These are phyloP conservation scores for Passer montanus DNA, from an alignment of 2,113 vertebrate genomes.

Conservation along the genomic window DNA sequence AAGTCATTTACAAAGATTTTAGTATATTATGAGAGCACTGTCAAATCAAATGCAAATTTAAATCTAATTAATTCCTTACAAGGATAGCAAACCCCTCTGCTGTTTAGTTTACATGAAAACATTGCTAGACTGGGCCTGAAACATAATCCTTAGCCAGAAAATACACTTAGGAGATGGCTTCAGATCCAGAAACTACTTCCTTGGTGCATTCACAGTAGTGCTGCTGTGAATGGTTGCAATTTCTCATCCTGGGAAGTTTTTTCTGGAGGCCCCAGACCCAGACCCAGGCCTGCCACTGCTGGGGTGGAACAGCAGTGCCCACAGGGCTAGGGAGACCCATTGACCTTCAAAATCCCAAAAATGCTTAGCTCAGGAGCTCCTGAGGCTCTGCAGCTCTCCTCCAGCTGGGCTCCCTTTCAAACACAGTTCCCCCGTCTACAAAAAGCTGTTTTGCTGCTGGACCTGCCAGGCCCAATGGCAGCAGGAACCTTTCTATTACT, in stretches of 20 bases:
- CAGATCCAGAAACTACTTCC: background rate
- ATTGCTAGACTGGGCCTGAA: background rate
- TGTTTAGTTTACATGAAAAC: background rate
- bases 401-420: background rate
- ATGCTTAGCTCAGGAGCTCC: background rate
- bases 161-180: background rate
- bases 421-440: too few species aligned
- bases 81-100: background rate
- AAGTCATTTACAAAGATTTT: background rate
- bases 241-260: background rate
- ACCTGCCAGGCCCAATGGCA: accelerated
- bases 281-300: background rate
- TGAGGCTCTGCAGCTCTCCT: background rate
- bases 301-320: background rate
- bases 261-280: background rate
- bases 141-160: background rate
- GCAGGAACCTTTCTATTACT: background rate
- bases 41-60: background rate
- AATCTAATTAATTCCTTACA: background rate
- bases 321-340: accelerated
- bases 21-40: background rate
- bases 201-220: background rate
- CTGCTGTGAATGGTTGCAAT: background rate
- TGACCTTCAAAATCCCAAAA: background rate
- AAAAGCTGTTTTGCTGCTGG: background rate